Base-by-base conservation (phyloP, 1,140 invertebrate species). In the Mesaphorura yosii region DNA sequence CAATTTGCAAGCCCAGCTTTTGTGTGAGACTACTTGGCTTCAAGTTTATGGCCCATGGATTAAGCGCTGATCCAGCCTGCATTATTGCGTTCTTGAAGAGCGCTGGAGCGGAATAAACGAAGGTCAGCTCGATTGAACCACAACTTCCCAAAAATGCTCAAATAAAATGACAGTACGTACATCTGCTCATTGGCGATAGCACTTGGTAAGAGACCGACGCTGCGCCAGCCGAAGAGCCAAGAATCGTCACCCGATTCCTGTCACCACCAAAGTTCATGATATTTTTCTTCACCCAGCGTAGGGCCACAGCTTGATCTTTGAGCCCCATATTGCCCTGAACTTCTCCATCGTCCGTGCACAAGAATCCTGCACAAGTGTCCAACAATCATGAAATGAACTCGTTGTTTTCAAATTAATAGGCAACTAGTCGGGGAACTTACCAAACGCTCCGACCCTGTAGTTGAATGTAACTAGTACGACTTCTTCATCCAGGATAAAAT, bases 1-100 rank as follows among this genome's bases (percentile, higher is more conserved):
- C 49, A 53, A 10, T 37, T 29, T 25, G 25, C 7, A n/a, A 27
- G 20, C 25, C 54, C 7, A 50, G 23, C 23, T 45, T 41, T 28
- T 51, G 38, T 0, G 70, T 66, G 53, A 66, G 68, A 7, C 58
- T 55, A 5, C 63, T 37, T 7, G 71, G 68, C 38, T 70, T 60
- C 37, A 63, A 64, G 44, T 73, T 65, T 27, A 45, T 29, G 6
- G 54, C 49, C 39, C 39, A 56, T 10, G 54, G 54, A 22, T 37
- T 42, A 10, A 56, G 26, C 10, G 54, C 17, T 15, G 54, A 28
- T 12, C 61, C 61, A 12, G 51, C 55, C 39, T 59, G 49, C 25
- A 46, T 48, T 45, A 64, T 64, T 12, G 55, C 63, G 15, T 46
- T 28, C 27, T 48, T 29, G 45, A 65, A 34, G 1, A 57, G 42